phyloP scores from a whole-genome alignment of 2,113 vertebrate species.

The Oryzias melastigma region DNA sequence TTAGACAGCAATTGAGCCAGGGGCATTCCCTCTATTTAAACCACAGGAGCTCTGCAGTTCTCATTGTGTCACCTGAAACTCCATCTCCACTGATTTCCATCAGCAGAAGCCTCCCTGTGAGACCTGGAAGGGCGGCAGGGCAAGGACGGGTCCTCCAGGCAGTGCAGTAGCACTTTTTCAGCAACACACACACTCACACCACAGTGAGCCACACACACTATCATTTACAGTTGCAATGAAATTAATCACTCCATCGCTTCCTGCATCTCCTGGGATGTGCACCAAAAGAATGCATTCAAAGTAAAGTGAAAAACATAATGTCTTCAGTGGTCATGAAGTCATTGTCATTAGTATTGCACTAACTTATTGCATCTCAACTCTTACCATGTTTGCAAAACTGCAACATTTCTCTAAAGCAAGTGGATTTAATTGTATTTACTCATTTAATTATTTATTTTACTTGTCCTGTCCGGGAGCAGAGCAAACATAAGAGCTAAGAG shows the following conservation, averaged over 20 bases:
- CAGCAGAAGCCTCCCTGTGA: conserved; percentile 52
- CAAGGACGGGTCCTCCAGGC: conserved; percentile 53
- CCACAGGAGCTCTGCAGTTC: conserved; percentile 56
- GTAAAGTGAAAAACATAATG: too few relatives aligned
- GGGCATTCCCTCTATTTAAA: conserved; percentile 70
- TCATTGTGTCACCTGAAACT: conserved; percentile 54
- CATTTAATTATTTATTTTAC: too few relatives aligned
- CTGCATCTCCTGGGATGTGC: conserved; percentile 5
- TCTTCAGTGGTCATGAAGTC: too few relatives aligned
- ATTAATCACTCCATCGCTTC: conserved; percentile 26
- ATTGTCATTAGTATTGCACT: too few relatives aligned
- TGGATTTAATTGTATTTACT: too few relatives aligned
- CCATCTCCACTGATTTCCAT: conserved; percentile 52
- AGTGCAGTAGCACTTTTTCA: conserved; percentile 37
- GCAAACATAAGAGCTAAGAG: too few relatives aligned
- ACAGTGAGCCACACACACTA: conserved; percentile 10
- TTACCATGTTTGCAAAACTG: too few relatives aligned
- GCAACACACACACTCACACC: conserved; percentile 13
- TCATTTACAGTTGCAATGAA: conserved; percentile 35
- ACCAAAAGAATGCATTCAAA: too few relatives aligned
- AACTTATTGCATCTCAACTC: too few relatives aligned
- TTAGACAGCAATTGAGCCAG: conserved; percentile 66
- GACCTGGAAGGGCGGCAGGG: conserved; percentile 31
- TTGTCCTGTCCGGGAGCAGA: too few relatives aligned
- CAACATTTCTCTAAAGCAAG: too few relatives aligned